These are phyloP conservation scores for Euura lappo DNA, from an alignment of 1,140 invertebrate genomes.

Conservation along the genomic window DNA sequence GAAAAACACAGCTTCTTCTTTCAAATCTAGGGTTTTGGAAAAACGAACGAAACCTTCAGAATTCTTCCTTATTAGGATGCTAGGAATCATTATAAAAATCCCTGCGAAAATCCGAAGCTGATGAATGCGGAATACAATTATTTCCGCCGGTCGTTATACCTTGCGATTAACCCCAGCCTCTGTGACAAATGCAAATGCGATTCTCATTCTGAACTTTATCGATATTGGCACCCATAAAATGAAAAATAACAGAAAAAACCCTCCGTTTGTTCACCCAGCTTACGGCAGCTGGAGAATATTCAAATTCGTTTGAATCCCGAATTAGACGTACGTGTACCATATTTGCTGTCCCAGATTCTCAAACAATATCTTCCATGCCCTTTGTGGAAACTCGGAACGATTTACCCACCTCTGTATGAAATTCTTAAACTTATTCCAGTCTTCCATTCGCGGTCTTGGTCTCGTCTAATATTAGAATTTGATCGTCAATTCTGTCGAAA, in stretches of 20 bases:
- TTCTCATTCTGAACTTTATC: background rate
- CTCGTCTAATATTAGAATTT: too few species aligned
- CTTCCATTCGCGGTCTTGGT: background rate
- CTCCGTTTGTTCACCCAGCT: too few species aligned
- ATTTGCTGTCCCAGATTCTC: background rate
- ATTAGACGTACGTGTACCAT: background rate
- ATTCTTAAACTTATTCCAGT: background rate
- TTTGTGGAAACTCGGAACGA: background rate
- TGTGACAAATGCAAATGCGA: background rate
- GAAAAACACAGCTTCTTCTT: too few species aligned
- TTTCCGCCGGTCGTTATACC: background rate
- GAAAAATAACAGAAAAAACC: background rate
- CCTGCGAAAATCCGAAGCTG: too few species aligned
- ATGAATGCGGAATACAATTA: too few species aligned
- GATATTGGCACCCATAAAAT: background rate
- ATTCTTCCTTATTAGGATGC: too few species aligned
- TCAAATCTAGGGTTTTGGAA: too few species aligned
- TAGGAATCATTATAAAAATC: too few species aligned
- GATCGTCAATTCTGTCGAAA: too few species aligned
- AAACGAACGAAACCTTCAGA: too few species aligned
- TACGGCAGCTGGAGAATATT: background rate
- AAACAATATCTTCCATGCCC: background rate
- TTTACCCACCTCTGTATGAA: background rate
- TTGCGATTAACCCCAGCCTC: background rate
- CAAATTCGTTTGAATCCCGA: conserved; percentile 1